These are phyloP conservation scores for Oppia nitens DNA, from an alignment of 1,140 invertebrate species.

Conservation along the genomic window DNA sequence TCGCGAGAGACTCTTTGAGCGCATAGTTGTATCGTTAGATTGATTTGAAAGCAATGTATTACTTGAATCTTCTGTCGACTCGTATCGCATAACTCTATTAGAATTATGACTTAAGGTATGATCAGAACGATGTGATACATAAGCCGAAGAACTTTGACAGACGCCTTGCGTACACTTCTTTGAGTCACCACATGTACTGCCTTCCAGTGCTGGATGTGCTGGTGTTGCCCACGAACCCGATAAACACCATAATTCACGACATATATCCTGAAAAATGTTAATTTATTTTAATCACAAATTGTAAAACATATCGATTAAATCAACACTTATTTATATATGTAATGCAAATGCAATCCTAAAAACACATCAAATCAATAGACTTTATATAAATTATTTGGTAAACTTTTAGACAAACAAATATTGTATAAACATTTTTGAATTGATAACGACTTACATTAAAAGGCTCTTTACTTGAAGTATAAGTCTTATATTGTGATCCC, in stretches of 20 bases:
- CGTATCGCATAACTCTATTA: background rate
- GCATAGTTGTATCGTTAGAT: too few relatives aligned
- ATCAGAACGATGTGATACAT: background rate
- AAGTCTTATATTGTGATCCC: conserved; percentile 21
- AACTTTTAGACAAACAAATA: background rate
- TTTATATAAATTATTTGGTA: background rate
- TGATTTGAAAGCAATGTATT: background rate
- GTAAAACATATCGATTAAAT: too few relatives aligned
- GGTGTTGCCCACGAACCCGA: conserved; percentile 27
- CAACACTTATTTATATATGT: too few relatives aligned
- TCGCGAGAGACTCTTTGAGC: background rate
- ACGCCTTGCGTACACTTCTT: conserved; percentile 12
- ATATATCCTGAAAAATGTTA: conserved; percentile 38
- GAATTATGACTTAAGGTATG: background rate
- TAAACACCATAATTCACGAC: conserved; percentile 33
- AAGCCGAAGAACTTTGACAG: background rate
- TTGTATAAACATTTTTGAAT: background rate
- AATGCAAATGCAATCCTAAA: too few relatives aligned
- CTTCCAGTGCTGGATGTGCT: conserved; percentile 31
- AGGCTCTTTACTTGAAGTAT: conserved; percentile 18
- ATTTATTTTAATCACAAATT: too few relatives aligned
- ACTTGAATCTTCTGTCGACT: background rate
- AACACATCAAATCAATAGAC: too few relatives aligned
- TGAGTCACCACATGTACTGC: conserved; percentile 24
- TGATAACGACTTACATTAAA: conserved; percentile 21